A percentile compares a stretch with the other conserved stretches of the same genome.
phyloP scores from a whole-genome alignment of 2,113 vertebrate genomes.

The Suncus etruscus region DNA sequence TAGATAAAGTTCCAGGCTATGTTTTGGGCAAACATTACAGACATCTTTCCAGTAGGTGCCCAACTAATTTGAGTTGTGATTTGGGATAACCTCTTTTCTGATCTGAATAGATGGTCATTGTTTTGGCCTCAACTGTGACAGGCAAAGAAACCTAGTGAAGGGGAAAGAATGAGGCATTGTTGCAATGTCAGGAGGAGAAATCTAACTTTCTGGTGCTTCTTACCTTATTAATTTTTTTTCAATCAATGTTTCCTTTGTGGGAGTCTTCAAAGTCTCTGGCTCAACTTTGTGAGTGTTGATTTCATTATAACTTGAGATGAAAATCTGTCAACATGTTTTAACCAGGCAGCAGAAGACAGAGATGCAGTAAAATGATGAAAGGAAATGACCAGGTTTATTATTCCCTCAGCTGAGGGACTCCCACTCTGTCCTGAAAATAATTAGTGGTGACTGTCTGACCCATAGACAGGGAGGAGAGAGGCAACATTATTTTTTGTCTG shows the following conservation, averaged over 20 bases:
- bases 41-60: neutral
- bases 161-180: conserved; percentile 29
- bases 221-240: conserved; percentile 38
- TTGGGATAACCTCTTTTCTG: conserved; percentile 35
- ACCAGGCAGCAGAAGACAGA: neutral
- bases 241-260: neutral
- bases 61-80: conserved; percentile 47
- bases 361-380: conserved; percentile 47
- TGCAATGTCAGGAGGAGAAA: conserved; percentile 40
- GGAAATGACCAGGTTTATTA: neutral
- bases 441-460: conserved; percentile 18
- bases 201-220: conserved; percentile 35
- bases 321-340: conserved; percentile 46
- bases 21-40: neutral
- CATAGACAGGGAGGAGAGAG: neutral
- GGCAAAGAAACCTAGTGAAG: conserved; percentile 23
- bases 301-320: conserved; percentile 36
- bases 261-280: conserved; percentile 7
- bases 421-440: conserved; percentile 26
- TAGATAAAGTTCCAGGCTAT: conserved; percentile 4
- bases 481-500: too few species aligned
- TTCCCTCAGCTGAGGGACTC: neutral
- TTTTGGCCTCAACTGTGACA: conserved; percentile 4
- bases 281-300: neutral
- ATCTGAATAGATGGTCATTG: conserved; percentile 28